phyloP scores from a whole-genome alignment of 2,888 invertebrate species.

The Congeria kusceri region DNA sequence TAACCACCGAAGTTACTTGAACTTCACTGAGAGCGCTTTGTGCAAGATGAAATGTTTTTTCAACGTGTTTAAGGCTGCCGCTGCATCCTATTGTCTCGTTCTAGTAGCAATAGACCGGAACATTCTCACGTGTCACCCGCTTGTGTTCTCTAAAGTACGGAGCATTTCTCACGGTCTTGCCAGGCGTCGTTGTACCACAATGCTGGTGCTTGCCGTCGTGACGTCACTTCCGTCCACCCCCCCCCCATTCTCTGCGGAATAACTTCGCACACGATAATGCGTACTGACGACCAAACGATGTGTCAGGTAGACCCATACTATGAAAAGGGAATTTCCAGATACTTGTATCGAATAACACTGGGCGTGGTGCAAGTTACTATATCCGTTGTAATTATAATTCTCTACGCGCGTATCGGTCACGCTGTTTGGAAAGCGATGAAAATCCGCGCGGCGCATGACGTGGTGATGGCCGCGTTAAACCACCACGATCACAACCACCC shows the following conservation, averaged over 20 bases:
- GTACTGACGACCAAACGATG: constrained; percentile 10
- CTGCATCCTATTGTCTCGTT: constrained; percentile 52
- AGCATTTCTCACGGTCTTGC: constrained; percentile 45
- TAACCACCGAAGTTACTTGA: constrained; percentile 57
- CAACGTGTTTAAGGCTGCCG: constrained; percentile 56
- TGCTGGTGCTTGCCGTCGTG: constrained; percentile 41
- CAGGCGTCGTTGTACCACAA: constrained; percentile 40
- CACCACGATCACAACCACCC: no score
- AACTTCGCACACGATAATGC: constrained; percentile 24
- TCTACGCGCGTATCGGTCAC: no score
- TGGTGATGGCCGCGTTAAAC: neutral
- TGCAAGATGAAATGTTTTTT: constrained; percentile 63
- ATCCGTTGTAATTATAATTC: no score
- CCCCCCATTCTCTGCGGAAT: constrained; percentile 56
- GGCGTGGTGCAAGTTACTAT: no score
- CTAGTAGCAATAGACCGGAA: constrained; percentile 56
- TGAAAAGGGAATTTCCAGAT: no score
- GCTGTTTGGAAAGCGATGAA: no score
- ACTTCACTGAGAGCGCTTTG: constrained; percentile 48
- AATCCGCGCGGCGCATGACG: neutral
- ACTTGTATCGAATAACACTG: no score
- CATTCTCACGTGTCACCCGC: constrained; percentile 48
- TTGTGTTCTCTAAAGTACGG: constrained; percentile 35
- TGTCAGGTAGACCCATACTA: no score
- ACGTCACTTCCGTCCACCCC: constrained; percentile 55